Evolutionary conservation across 2,888 invertebrate genomes (phyloP), one percentile per base, ranked within the genome.

Genomic region (Chloroclystis v-ata): DNA sequence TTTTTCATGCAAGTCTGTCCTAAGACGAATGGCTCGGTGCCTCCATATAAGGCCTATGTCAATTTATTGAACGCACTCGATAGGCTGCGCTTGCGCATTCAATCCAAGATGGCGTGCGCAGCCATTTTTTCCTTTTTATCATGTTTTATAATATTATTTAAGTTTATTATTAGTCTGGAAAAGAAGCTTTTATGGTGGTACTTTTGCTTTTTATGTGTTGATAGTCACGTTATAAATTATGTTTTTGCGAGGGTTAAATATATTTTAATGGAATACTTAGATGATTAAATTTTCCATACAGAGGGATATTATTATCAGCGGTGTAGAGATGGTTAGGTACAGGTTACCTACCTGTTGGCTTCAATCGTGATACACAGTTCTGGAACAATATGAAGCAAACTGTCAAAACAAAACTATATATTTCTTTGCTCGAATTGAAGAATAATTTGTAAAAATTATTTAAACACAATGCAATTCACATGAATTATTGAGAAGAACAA

Each of bases 31-130:
- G 69, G 59, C 65, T 59, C 65, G 59, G 64, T 61, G 49, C 64
- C 52, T 51, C 84, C 82, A 53, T 83, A 82, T 80, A 85, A 59
- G 83, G 83, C 56, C 48, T 74, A 73, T 82, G 84, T 85, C 84
- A 85, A 85, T 85, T 83, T 83, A 82, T 79, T 75, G 79, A 73
- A 72, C 75, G 70, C 74, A 75, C 56, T 51, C 54, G 58, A 63
- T 59, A 59, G 57, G 53, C 48, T 43, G 61, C 55, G 57, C 53
- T 78, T 76, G 76, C 73, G 75, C 73, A 71, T 72, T 71, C 67
- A 60, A 72, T 65, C 57, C 72, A 79, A 77, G 60, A 78, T 78
- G 79, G 78, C 76, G 57, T 59, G 30, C 47, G 44, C 49, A 48
- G 65, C 65, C 63, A 67, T 70, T 73, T 66, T 67, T 72, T 33